phyloP scores from a whole-genome alignment of 2,797 vertebrate genomes.

The Phataginus tetradactyla region DNA sequence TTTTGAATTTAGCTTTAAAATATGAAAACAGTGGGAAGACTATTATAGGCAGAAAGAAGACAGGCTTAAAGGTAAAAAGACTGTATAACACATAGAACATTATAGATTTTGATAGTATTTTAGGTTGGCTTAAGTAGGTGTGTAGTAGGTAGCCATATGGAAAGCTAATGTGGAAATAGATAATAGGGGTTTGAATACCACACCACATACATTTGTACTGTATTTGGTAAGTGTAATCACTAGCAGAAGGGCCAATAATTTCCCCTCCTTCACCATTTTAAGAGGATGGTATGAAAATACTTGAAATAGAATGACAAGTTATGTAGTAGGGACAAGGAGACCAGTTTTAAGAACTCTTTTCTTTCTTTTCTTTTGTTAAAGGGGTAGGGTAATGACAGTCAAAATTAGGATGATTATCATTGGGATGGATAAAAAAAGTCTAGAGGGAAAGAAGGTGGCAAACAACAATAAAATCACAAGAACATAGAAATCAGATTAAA shows the following conservation, averaged over 20 bases:
- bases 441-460: not conserved
- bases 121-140: not conserved
- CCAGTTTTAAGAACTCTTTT: not conserved
- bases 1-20: slow-evolving; percentile 31
- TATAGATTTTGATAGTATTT: not conserved
- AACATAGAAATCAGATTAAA: not conserved
- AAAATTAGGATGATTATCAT: not conserved
- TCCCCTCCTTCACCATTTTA: not conserved
- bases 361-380: not conserved
- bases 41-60: not conserved
- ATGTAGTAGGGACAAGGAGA: not conserved
- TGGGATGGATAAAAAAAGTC: not conserved
- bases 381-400: not conserved
- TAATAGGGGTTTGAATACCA: not conserved
- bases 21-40: not conserved
- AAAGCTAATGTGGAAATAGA: not conserved
- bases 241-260: not conserved
- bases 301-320: not conserved
- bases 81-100: not conserved
- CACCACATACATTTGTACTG: not conserved
- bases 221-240: not conserved
- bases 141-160: not conserved
- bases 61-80: not conserved
- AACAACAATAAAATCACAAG: not conserved
- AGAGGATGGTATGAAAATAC: not conserved